Evolutionary conservation across 2,797 vertebrate species (phyloP).

Genomic region (Chrysocyon brachyurus): DNA sequence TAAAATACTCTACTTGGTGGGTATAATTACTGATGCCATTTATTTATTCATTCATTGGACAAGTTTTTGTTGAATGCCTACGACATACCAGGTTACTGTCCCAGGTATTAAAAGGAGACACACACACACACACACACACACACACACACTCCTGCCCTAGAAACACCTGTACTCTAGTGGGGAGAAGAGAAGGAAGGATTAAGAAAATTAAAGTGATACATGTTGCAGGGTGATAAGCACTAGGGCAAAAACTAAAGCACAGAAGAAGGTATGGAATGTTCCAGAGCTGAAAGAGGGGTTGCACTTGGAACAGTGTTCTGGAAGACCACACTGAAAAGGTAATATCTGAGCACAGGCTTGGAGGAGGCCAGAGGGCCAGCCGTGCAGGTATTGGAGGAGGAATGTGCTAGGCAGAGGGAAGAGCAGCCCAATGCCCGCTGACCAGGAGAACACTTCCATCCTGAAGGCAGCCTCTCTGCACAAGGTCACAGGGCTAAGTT

Average conservation of each 20-base stretch:
- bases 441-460: neutral
- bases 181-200: neutral
- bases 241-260: neutral
- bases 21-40: neutral
- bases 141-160: neutral
- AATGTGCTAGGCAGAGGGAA: neutral
- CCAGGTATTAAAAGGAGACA: neutral
- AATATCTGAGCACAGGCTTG: neutral
- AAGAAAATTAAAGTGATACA: neutral
- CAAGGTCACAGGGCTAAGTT: neutral
- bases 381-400: no score
- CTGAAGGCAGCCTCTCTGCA: neutral
- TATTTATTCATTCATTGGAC: neutral
- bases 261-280: neutral
- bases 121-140: neutral
- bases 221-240: neutral
- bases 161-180: neutral
- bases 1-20: neutral
- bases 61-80: neutral
- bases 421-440: fast-evolving
- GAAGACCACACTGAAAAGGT: neutral
- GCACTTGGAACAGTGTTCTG: neutral
- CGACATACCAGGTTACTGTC: neutral
- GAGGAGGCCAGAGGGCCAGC: neutral
- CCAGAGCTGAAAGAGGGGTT: neutral